A percentile compares a stretch with the other conserved stretches of the same genome.
phyloP scores from a whole-genome alignment of 2,888 invertebrate species.

The Drosophila anceps region DNA sequence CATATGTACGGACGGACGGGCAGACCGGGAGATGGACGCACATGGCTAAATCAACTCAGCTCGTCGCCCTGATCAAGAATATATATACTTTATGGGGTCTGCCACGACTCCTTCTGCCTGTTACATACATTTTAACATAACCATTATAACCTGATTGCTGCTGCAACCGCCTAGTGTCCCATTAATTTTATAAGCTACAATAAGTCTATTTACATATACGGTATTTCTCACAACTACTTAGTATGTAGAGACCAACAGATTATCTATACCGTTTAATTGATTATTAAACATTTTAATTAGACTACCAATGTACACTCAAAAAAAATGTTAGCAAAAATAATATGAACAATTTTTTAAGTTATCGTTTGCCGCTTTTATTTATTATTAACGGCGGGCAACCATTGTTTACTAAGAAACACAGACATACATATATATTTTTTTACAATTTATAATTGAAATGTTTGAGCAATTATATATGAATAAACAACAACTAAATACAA shows the following conservation, averaged over 20 bases:
- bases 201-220: not conserved
- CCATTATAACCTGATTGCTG: no score
- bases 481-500: constrained; percentile 55
- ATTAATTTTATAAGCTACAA: not conserved
- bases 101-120: no score
- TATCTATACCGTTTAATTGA: not conserved
- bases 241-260: not conserved
- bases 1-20: no score
- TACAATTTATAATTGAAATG: constrained; percentile 64
- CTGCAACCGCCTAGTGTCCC: not conserved
- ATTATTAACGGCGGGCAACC: constrained; percentile 58
- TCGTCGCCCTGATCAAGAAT: no score
- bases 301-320: not conserved
- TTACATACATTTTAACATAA: no score
- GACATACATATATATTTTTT: constrained; percentile 47
- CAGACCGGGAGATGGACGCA: no score
- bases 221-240: not conserved
- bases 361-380: constrained; percentile 63
- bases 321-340: constrained; percentile 1
- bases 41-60: no score
- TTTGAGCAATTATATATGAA: constrained; percentile 53
- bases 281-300: not conserved
- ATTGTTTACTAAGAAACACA: constrained; percentile 55
- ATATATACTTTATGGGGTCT: no score
- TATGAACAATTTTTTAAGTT: constrained; percentile 16